phyloP scores from a whole-genome alignment of 2,888 invertebrate species.

The Diadromus collaris region DNA sequence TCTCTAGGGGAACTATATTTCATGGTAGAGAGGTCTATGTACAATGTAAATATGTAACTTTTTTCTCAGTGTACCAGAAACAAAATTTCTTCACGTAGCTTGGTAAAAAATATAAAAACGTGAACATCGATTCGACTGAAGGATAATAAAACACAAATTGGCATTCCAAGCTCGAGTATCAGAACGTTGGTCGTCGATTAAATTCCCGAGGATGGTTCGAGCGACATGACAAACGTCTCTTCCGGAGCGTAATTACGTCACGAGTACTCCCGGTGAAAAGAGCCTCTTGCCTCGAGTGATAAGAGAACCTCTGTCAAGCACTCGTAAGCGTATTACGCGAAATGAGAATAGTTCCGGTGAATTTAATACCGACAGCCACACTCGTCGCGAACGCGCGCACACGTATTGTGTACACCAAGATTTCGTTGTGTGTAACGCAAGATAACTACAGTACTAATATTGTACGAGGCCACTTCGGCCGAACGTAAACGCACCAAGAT shows the following conservation, averaged over 20 bases:
- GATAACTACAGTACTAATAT: background rate
- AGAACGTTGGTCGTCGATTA: background rate
- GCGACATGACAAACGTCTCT: background rate
- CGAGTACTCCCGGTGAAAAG: conserved; percentile 10
- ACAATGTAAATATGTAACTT: too few relatives aligned
- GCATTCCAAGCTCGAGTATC: too few relatives aligned
- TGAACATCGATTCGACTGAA: too few relatives aligned
- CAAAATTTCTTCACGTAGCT: too few relatives aligned
- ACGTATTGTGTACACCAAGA: conserved; percentile 12
- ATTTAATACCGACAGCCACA: conserved; percentile 38
- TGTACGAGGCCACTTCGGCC: conserved; percentile 6
- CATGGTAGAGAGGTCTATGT: too few relatives aligned
- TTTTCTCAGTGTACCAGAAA: too few relatives aligned
- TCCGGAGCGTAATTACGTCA: background rate
- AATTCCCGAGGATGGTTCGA: conserved; percentile 1
- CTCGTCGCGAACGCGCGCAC: conserved; percentile 11
- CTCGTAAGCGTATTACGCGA: conserved; percentile 27
- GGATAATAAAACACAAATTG: too few relatives aligned
- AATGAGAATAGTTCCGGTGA: conserved; percentile 38
- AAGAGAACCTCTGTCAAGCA: conserved; percentile 15
- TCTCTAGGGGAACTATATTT: too few relatives aligned
- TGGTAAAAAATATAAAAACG: too few relatives aligned
- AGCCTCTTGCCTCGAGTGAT: conserved; percentile 21
- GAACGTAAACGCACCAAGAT: conserved; percentile 19
- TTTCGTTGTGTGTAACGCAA: background rate